These are phyloP conservation scores for Callipepla squamata DNA, from an alignment of 2,113 vertebrate genomes.

Conservation along the genomic window DNA sequence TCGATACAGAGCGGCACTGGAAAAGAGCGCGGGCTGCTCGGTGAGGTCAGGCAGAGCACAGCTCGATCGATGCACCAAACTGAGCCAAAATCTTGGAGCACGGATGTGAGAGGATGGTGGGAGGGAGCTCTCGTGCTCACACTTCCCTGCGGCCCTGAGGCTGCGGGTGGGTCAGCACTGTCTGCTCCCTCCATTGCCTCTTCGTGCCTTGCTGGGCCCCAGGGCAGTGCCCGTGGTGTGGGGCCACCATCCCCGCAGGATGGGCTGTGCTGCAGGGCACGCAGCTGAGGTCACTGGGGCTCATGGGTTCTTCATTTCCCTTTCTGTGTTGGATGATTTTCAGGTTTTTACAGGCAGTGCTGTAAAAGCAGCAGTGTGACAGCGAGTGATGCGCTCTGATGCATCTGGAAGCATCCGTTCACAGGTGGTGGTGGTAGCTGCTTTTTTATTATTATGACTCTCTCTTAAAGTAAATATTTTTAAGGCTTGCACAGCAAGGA, in stretches of 20 bases:
- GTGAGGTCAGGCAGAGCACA: constrained; percentile 7
- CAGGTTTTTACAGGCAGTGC: not conserved
- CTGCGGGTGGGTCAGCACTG: not conserved
- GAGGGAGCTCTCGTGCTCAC: not conserved
- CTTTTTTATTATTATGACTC: not conserved
- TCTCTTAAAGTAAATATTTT: not conserved
- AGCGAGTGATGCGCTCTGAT: not conserved
- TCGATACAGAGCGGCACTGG: constrained; percentile 31
- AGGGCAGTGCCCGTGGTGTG: not conserved
- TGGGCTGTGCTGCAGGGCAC: not conserved
- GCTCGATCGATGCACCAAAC: not conserved
- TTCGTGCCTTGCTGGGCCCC: not conserved
- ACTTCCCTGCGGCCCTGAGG: not conserved
- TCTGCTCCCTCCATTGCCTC: not conserved
- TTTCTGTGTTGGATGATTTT: not conserved
- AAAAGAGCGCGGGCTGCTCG: not conserved
- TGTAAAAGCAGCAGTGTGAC: not conserved
- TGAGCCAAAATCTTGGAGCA: not conserved
- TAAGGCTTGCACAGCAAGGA: fast-evolving
- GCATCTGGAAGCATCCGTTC: not conserved
- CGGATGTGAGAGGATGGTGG: not conserved
- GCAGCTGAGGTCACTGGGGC: not conserved
- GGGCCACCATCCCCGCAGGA: not conserved
- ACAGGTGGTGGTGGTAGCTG: not conserved
- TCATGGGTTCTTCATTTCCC: not conserved